Percentiles rank a stretch among this genome's conserved stretches.
Evolutionary conservation across 2,113 vertebrate genomes (phyloP).

Genomic region (Aix galericulata): DNA sequence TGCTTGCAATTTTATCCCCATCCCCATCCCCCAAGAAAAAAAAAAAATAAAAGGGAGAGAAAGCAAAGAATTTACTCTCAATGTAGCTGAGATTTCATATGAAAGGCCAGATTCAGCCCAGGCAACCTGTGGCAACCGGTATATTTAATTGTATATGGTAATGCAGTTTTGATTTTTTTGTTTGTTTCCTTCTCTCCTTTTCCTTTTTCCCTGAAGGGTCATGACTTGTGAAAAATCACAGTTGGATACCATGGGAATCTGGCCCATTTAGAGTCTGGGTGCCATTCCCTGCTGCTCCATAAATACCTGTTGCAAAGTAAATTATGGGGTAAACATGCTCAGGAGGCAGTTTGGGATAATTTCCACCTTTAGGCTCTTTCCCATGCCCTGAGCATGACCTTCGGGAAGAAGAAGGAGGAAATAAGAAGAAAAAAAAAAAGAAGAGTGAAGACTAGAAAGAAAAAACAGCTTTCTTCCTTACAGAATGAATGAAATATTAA

Average conservation of each 20-base stretch:
- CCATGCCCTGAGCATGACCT: neutral
- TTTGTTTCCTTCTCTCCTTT: neutral
- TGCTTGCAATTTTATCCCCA: neutral
- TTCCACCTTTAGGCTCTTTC: neutral
- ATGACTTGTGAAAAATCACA: neutral
- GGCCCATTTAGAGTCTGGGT: neutral
- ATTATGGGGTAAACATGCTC: neutral
- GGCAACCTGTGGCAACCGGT: neutral
- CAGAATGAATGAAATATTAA: neutral
- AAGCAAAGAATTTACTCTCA: neutral
- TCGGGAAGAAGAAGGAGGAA: neutral
- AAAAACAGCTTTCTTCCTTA: neutral
- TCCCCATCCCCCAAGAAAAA: neutral
- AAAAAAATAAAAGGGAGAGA: neutral
- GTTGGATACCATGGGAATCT: neutral
- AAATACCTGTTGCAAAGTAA: neutral
- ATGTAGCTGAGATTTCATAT: neutral
- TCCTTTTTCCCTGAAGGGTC: neutral
- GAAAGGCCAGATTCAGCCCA: neutral
- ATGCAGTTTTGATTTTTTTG: neutral
- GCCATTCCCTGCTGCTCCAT: conserved; percentile 8
- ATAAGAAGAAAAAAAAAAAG: neutral
- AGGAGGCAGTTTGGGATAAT: neutral
- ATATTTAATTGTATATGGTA: neutral
- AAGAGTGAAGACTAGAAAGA: neutral